Base-by-base conservation (phyloP, 1,140 invertebrate species). In the Amyelois transitella region DNA sequence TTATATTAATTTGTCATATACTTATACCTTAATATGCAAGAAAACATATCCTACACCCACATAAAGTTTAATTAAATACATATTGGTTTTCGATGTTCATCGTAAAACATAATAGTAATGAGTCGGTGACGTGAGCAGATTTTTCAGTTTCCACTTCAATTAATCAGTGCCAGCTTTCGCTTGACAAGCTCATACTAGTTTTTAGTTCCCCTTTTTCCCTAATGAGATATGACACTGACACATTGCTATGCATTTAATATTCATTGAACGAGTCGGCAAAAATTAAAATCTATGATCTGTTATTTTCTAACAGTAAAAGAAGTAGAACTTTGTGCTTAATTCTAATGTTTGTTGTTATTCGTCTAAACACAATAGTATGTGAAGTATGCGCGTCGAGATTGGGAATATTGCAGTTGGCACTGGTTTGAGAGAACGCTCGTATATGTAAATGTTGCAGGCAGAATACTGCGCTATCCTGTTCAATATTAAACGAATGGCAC, bases 401-500 rank as follows among this genome's bases (percentile, higher is more conserved):
- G 44, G 32, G 32, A 48, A 48, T 48, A 56, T 53, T 56, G 53
- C 45, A 53, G 50, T 55, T 59, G 61, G 61, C 61, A 63, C 61
- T 32, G 56, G 43, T 55, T 51, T 55, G 49, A 54, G 18, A 43
- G 32, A 44, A 44, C 44, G 48, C 28, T 50, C 18, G 51, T 49
- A 53, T 56, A 57, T 56, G 51, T 59, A 59, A 55, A 51, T 54
- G 49, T 45, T 60, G 59, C 60, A 61, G 57, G 50, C 60, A 57
- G 58, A 63, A 55, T 43, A 60, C 48, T 63, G 60, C 64, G 62
- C 64, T 64, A 64, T 60, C 49, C 48, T 53, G 64, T 62, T 73
- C 64, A 73, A 73, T 73, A 69, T 64, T 69, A 66, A 65, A 73
- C 58, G 66, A 69, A 62, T 57, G 65, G 63, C 63, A 67, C 60